A percentile compares a stretch with the other conserved stretches of the same genome.
These are phyloP conservation scores for Clavelina lepadiformis DNA, from an alignment of 23 tunicate genomes.

Conservation along the genomic window DNA sequence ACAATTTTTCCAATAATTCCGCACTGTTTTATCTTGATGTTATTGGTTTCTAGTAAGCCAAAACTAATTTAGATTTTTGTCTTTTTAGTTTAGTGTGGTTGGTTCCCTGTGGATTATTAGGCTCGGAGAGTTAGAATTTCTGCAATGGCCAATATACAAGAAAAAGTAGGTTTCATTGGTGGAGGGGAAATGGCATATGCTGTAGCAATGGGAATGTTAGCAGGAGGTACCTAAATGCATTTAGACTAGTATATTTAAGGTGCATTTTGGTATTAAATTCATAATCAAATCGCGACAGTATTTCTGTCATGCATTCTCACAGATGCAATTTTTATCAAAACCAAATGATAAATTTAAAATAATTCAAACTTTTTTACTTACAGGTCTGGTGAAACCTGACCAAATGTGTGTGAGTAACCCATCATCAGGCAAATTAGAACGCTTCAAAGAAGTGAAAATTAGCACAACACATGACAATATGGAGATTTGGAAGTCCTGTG, in stretches of 20 bases:
- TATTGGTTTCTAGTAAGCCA: too few relatives aligned
- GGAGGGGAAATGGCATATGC: conserved; percentile 97
- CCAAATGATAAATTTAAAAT: not conserved
- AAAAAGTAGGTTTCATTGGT: conserved; percentile 82
- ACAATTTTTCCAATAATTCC: too few relatives aligned
- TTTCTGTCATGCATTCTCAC: not conserved
- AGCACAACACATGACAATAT: conserved; percentile 67
- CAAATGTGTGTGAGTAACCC: conserved; percentile 74
- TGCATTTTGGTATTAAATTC: too few relatives aligned
- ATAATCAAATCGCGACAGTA: too few relatives aligned
- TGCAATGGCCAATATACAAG: conserved; percentile 6
- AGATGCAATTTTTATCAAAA: not conserved
- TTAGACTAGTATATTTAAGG: too few relatives aligned
- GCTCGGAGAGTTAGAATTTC: too few relatives aligned
- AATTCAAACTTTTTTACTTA: not conserved
- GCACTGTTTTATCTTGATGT: too few relatives aligned
- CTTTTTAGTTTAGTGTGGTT: too few relatives aligned
- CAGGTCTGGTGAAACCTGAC: conserved; percentile 53
- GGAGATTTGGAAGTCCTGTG: conserved; percentile 43
- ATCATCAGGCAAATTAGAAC: conserved; percentile 44
- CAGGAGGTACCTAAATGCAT: conserved; percentile 40
- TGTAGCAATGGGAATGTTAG: conserved; percentile 68
- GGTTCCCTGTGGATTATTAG: too few relatives aligned
- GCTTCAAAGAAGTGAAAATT: conserved; percentile 47
- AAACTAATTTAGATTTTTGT: too few relatives aligned